Conservation (phyloP, 2,888 invertebrate species). For the Craniophora ligustri region DNA sequence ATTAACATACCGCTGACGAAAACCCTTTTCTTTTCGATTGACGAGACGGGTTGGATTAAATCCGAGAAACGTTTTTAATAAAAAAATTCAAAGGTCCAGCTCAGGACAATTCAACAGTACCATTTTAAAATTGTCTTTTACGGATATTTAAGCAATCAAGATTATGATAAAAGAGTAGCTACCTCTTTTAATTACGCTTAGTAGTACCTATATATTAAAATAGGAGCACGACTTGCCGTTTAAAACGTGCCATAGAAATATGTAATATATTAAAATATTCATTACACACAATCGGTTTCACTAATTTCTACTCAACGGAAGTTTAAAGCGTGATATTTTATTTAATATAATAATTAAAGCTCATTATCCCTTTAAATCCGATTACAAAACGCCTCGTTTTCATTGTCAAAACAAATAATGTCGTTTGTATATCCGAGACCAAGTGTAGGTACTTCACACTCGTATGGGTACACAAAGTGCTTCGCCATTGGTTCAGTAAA, state of each 20-base stretch:
- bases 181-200: conserved; percentile 10
- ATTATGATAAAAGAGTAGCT: conserved; percentile 12
- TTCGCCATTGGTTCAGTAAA: conserved; percentile 55
- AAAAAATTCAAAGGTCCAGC: conserved; percentile 49
- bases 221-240: neutral
- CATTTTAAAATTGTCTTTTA: conserved; percentile 31
- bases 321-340: neutral
- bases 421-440: conserved; percentile 14
- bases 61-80: conserved; percentile 60
- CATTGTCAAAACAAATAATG: conserved; percentile 12
- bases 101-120: conserved; percentile 35
- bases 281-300: neutral
- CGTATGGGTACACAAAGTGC: conserved; percentile 42
- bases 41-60: conserved; percentile 63
- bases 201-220: no score
- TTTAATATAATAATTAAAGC: conserved; percentile 2
- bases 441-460: conserved; percentile 38
- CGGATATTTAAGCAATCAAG: conserved; percentile 35
- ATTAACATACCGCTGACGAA: conserved; percentile 73
- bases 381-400: neutral
- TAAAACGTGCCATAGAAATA: neutral
- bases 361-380: neutral
- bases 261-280: neutral
- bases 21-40: conserved; percentile 73
- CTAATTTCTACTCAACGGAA: neutral